Percentiles rank a stretch among this genome's conserved stretches.
phyloP scores from a whole-genome alignment of 2,113 vertebrate species.

The Junco hyemalis region DNA sequence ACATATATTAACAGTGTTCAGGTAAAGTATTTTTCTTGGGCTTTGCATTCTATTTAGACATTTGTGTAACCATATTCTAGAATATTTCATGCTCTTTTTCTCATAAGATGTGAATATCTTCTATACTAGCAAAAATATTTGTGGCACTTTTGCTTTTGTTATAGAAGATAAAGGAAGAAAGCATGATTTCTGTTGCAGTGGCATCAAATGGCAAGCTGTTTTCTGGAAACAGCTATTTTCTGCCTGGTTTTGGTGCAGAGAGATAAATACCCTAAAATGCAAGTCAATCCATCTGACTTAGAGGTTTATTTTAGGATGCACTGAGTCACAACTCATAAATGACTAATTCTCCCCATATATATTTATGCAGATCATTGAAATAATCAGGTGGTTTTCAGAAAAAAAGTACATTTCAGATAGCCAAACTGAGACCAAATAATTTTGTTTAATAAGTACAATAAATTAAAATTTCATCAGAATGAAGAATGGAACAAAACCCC shows the following conservation, averaged over 20 bases:
- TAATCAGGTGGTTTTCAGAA: not conserved
- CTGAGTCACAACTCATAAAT: not conserved
- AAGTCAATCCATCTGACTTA: not conserved
- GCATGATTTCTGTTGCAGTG: not conserved
- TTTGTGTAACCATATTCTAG: not conserved
- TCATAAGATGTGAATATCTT: not conserved
- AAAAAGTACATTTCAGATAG: not conserved
- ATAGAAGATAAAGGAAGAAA: not conserved
- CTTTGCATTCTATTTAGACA: not conserved
- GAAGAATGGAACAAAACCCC: rapidly evolving
- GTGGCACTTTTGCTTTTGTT: not conserved
- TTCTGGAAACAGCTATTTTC: not conserved
- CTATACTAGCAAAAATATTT: not conserved
- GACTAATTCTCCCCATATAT: not conserved
- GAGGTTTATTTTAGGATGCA: not conserved
- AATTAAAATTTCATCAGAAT: not conserved
- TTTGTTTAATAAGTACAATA: not conserved
- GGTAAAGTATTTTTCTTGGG: not conserved
- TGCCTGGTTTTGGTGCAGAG: not conserved
- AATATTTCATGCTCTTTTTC: not conserved
- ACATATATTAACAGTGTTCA: not conserved
- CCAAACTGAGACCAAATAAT: not conserved
- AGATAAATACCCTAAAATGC: not conserved
- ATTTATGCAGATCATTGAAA: not conserved
- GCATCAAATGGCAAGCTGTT: not conserved